Evolutionary conservation across 2,888 invertebrate genomes (phyloP).

Genomic region (Andrena chrysosceles): DNA sequence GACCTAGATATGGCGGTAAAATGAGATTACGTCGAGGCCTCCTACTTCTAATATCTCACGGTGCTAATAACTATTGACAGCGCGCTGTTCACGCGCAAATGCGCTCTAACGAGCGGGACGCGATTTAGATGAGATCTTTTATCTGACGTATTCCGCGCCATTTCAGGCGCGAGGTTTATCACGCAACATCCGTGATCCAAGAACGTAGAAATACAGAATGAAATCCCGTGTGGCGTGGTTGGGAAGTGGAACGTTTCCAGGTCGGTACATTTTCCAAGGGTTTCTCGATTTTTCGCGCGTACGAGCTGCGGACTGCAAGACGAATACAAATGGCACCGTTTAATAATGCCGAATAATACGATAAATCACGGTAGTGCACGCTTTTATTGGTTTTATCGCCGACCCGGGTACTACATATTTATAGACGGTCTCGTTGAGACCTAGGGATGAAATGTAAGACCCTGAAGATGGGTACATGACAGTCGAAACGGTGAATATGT

Average conservation of each 20-base stretch:
- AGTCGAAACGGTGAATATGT: too few species aligned
- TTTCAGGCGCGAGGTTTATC: slow-evolving; percentile 58
- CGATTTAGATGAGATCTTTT: slow-evolving; percentile 50
- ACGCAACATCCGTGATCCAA: slow-evolving; percentile 2
- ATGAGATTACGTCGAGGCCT: slow-evolving; percentile 44
- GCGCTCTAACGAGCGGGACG: slow-evolving; percentile 41
- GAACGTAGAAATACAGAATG: slow-evolving; percentile 28
- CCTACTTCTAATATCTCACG: slow-evolving; percentile 35
- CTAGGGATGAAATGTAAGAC: background rate
- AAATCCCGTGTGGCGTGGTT: slow-evolving; percentile 10
- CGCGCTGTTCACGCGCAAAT: slow-evolving; percentile 49
- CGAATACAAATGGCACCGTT: slow-evolving; percentile 41
- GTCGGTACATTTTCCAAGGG: slow-evolving; percentile 16
- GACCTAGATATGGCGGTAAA: slow-evolving; percentile 3
- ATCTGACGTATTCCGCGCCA: slow-evolving; percentile 56
- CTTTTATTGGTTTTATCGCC: slow-evolving; percentile 16
- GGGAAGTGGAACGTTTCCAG: background rate
- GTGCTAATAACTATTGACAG: slow-evolving; percentile 59
- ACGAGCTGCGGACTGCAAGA: slow-evolving; percentile 6
- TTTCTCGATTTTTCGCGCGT: slow-evolving; percentile 33
- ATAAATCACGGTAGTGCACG: slow-evolving; percentile 23
- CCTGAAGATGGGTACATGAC: background rate
- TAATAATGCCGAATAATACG: slow-evolving; percentile 42
- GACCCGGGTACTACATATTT: slow-evolving; percentile 3
- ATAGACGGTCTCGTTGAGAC: background rate